Evolutionary conservation across 2,113 vertebrate species (phyloP).

Genomic region (Erythrolamprus reginae): DNA sequence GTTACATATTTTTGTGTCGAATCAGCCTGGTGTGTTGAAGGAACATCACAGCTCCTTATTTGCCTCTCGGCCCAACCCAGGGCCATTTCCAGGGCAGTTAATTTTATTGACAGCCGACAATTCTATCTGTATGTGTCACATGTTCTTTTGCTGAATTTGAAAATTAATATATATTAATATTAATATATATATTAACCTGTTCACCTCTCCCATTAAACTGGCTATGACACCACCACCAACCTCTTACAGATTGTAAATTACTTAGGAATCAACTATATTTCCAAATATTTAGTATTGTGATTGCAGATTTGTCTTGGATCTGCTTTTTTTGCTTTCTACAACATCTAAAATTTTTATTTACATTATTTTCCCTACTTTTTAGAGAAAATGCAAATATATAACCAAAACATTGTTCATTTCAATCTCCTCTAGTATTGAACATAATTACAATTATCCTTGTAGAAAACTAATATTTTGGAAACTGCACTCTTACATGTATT

Average conservation of each 20-base stretch:
- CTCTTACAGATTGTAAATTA: background rate
- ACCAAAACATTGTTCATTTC: background rate
- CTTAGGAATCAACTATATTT: background rate
- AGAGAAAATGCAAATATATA: background rate
- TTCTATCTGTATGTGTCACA: too few species aligned
- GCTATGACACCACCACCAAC: background rate
- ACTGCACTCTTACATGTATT: background rate
- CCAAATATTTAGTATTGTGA: background rate
- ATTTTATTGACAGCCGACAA: too few species aligned
- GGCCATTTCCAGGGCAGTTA: too few species aligned
- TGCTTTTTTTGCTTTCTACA: background rate
- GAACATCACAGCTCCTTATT: too few species aligned
- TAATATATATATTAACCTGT: background rate
- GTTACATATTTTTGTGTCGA: too few species aligned
- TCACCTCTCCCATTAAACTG: background rate
- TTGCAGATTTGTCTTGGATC: background rate
- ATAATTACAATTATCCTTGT: background rate
- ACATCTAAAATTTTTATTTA: background rate
- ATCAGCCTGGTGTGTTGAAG: too few species aligned
- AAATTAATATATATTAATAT: too few species aligned
- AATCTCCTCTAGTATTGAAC: background rate
- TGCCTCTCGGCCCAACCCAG: too few species aligned
- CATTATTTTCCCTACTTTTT: background rate
- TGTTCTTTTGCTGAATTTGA: too few species aligned
- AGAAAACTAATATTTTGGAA: background rate